Conservation (phyloP, 1,140 invertebrate genomes). For the Luehdorfia chinensis region DNA sequence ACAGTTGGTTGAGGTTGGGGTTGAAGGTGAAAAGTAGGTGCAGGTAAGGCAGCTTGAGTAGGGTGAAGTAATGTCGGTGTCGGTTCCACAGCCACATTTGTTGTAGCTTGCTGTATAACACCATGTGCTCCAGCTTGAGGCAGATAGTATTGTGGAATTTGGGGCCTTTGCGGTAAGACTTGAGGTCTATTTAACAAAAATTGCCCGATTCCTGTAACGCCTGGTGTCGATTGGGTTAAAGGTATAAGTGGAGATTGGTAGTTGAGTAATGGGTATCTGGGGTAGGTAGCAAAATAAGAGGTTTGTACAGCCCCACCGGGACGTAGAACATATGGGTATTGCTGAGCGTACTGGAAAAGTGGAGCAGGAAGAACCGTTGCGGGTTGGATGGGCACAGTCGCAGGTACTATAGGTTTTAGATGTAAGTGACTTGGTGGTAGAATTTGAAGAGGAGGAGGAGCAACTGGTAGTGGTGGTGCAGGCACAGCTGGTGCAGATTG, state of each 20-base stretch:
- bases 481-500: slow-evolving; percentile 35
- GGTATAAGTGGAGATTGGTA: slow-evolving; percentile 48
- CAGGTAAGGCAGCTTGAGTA: slow-evolving; percentile 22
- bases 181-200: slow-evolving; percentile 25
- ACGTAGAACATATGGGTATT: slow-evolving; percentile 54
- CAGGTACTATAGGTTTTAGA: slow-evolving; percentile 20
- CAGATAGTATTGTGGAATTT: slow-evolving; percentile 49
- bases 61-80: slow-evolving; percentile 28
- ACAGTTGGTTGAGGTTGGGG: slow-evolving; percentile 27
- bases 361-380: slow-evolving; percentile 31
- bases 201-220: slow-evolving; percentile 23
- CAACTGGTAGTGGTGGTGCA: slow-evolving; percentile 26
- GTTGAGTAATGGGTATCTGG: slow-evolving; percentile 61
- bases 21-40: slow-evolving; percentile 24
- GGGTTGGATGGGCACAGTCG: slow-evolving; percentile 33
- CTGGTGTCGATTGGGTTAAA: slow-evolving; percentile 22
- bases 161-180: slow-evolving; percentile 39
- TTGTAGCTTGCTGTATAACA: slow-evolving; percentile 36
- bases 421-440: slow-evolving; percentile 26
- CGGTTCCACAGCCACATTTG: slow-evolving; percentile 32
- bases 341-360: slow-evolving; percentile 33
- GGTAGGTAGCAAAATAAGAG: slow-evolving; percentile 66
- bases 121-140: slow-evolving; percentile 36
- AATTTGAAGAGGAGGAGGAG: slow-evolving; percentile 25
- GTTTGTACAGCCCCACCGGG: slow-evolving; percentile 67